phyloP scores from a whole-genome alignment of 2,113 vertebrate genomes.

The Ptyas mucosa region DNA sequence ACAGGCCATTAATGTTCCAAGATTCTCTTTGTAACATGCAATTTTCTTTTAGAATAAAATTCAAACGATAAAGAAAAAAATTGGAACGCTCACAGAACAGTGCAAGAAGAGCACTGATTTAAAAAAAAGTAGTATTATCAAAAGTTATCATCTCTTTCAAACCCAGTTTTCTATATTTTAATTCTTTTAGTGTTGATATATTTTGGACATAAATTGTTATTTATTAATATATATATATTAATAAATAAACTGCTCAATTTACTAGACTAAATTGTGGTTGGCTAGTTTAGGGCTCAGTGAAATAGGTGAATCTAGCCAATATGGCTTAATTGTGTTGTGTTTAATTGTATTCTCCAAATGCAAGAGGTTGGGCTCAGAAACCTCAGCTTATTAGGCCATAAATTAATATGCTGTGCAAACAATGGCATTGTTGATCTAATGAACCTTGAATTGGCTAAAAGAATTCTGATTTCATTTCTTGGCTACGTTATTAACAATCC shows the following conservation, averaged over 20 bases:
- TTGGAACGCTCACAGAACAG: background rate
- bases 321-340: background rate
- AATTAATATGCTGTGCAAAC: background rate
- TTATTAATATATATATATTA: too few species aligned
- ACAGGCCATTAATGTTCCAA: background rate
- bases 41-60: background rate
- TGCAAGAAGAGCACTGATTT: background rate
- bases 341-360: background rate
- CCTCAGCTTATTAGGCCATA: background rate
- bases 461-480: background rate
- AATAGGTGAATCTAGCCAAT: background rate
- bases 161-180: background rate
- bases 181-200: background rate
- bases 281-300: background rate
- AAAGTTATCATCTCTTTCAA: background rate
- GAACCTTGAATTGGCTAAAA: background rate
- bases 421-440: background rate
- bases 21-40: background rate
- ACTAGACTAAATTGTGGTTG: background rate
- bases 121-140: too few species aligned
- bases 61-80: background rate
- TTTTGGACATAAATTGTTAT: background rate
- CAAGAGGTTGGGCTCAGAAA: background rate
- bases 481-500: background rate
- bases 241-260: background rate